phyloP scores from a whole-genome alignment of 2,797 vertebrate species.

The Dendrocincla tyrannina region DNA sequence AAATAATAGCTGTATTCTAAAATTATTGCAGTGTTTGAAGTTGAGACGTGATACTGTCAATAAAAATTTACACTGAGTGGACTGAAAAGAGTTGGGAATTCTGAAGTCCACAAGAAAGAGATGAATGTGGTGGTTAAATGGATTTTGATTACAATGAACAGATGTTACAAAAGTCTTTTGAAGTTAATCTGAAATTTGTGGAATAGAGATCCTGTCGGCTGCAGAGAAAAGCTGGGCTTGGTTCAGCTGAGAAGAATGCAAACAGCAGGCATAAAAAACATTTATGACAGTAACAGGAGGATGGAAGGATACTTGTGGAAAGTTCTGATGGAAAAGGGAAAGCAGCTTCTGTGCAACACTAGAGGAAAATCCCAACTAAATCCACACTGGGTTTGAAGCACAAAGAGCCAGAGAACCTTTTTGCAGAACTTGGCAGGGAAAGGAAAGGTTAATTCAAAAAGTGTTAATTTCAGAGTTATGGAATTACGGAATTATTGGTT shows the following conservation, averaged over 20 bases:
- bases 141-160: neutral
- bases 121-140: neutral
- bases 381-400: neutral
- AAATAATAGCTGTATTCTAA: neutral
- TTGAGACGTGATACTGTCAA: neutral
- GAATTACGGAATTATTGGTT: neutral
- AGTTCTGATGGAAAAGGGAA: neutral
- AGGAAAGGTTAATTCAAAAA: neutral
- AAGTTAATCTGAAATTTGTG: neutral
- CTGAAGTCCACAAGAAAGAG: neutral
- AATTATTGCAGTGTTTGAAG: neutral
- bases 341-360: neutral
- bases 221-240: neutral
- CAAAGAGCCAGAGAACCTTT: neutral
- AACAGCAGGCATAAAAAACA: neutral
- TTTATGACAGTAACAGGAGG: neutral
- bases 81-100: neutral
- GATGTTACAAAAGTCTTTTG: neutral
- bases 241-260: neutral
- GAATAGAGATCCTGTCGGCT: neutral
- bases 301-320: neutral
- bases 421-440: neutral
- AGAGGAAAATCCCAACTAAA: neutral
- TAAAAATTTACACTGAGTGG: neutral
- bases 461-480: neutral